Conservation (phyloP, 2,113 vertebrate species). For the Sitta europaea region DNA sequence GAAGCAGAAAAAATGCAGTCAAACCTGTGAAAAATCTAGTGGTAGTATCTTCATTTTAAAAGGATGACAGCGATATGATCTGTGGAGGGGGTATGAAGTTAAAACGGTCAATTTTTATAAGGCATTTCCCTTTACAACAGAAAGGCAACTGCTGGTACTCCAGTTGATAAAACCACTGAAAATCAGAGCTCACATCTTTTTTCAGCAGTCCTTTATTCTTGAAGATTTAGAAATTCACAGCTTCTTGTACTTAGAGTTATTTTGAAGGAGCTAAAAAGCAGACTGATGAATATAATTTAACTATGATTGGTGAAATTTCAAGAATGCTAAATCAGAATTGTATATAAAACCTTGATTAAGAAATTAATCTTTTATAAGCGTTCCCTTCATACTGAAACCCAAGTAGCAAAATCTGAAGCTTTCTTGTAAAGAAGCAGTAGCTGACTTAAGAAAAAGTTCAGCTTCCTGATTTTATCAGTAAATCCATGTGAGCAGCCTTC, state of each 20-base stretch:
- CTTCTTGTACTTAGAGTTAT: not conserved
- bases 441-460: constrained; percentile 13
- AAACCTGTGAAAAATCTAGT: not conserved
- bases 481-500: not conserved
- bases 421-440: constrained; percentile 7
- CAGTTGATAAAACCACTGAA: not conserved
- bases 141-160: not conserved
- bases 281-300: constrained; percentile 37
- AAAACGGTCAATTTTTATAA: not conserved
- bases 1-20: not conserved
- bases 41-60: not conserved
- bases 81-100: not conserved
- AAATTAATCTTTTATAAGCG: constrained; percentile 41
- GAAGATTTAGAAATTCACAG: not conserved
- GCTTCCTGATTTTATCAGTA: constrained; percentile 11
- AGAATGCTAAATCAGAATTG: constrained; percentile 33
- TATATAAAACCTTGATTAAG: constrained; percentile 6
- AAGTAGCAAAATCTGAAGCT: not conserved
- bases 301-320: constrained; percentile 11
- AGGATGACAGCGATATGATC: not conserved
- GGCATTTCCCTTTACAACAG: not conserved
- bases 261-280: constrained; percentile 6
- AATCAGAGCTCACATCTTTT: not conserved
- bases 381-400: constrained; percentile 1
- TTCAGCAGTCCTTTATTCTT: not conserved